Evolutionary conservation across 2,888 invertebrate genomes (phyloP).

Genomic region (Auanema sp.): DNA sequence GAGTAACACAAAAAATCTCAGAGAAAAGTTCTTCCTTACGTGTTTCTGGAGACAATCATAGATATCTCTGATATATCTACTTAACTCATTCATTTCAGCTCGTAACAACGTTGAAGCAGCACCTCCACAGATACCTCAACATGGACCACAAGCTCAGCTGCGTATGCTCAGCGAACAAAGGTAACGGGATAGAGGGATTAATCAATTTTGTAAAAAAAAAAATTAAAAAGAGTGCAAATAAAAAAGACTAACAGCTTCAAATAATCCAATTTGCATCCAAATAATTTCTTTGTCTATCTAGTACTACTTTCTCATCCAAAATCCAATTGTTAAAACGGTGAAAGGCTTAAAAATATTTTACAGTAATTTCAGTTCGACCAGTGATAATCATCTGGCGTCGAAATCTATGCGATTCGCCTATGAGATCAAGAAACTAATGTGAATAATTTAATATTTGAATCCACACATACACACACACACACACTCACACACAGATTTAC

Average conservation of each 20-base stretch:
- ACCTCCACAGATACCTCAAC: slow-evolving; percentile 20
- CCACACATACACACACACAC: slow-evolving; percentile 14
- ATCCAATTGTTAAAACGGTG: background rate
- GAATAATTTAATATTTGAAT: slow-evolving; percentile 66
- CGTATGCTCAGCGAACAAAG: slow-evolving; percentile 48
- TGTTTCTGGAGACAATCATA: too few species aligned
- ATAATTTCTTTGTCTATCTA: slow-evolving; percentile 1
- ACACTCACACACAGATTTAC: slow-evolving; percentile 12
- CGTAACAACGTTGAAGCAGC: slow-evolving; percentile 26
- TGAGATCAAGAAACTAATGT: slow-evolving; percentile 99
- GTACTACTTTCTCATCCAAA: background rate
- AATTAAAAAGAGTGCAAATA: background rate
- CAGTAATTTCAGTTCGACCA: slow-evolving; percentile 44
- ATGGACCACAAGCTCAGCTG: slow-evolving; percentile 40
- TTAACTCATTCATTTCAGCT: slow-evolving; percentile 27
- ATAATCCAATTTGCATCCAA: background rate
- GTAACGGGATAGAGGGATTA: slow-evolving; percentile 20
- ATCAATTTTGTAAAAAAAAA: background rate
- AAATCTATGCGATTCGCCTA: slow-evolving; percentile 84
- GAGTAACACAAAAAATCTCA: too few species aligned
- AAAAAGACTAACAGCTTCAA: slow-evolving; percentile 1
- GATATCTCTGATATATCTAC: too few species aligned
- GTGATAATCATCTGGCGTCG: slow-evolving; percentile 49
- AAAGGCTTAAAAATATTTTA: background rate
- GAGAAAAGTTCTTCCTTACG: too few species aligned